Conservation (phyloP, 2,113 vertebrate species). For the Echinops telfairi region DNA sequence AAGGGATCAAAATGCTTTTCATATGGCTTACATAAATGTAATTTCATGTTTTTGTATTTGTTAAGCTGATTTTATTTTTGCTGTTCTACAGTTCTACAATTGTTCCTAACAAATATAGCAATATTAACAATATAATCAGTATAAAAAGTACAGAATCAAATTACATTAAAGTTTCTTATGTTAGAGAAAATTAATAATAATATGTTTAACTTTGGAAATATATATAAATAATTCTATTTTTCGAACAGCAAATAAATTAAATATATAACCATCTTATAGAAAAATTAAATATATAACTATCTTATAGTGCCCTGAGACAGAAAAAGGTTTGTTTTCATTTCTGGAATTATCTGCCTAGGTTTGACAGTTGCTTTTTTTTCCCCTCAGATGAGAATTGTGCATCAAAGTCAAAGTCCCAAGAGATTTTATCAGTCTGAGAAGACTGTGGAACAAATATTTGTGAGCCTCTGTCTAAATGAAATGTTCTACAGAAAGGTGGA, state of each 20-base stretch:
- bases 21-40: conserved; percentile 19
- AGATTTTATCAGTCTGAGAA: conserved; percentile 89
- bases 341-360: conserved; percentile 51
- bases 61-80: not conserved
- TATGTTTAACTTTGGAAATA: not conserved
- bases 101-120: not conserved
- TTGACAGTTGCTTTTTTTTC: conserved; percentile 75
- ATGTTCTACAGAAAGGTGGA: conserved; percentile 89
- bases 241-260: not conserved
- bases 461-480: conserved; percentile 74
- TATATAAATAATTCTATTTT: not conserved
- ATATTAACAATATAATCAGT: not conserved
- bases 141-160: not conserved
- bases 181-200: not conserved
- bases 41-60: not conserved
- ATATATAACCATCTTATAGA: not conserved
- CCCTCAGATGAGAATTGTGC: conserved; percentile 66
- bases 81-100: not conserved
- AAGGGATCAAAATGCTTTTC: not conserved
- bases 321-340: not conserved
- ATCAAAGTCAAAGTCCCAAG: conserved; percentile 86
- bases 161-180: not conserved
- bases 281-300: not conserved
- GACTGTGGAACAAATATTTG: conserved; percentile 83
- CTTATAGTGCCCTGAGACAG: not conserved